Evolutionary conservation across 2,113 vertebrate species (phyloP), one percentile per base, ranked within the genome.

Genomic region (Numenius arquata): DNA sequence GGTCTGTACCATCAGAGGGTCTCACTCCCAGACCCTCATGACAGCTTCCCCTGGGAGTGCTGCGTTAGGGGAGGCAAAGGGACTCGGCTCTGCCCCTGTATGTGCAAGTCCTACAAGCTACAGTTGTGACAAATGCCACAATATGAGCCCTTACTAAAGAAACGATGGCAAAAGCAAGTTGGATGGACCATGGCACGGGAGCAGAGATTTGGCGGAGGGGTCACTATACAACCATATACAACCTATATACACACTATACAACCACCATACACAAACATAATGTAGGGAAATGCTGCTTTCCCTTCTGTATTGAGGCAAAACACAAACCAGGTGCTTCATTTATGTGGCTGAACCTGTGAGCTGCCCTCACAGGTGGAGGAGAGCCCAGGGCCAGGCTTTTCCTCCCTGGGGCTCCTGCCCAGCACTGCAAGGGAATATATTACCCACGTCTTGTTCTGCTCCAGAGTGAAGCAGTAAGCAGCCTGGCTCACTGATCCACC

Each of bases 11-110:
- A n/a, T n/a, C n/a, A n/a, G n/a, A n/a, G n/a, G n/a, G n/a, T n/a
- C 48, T 40, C 18, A 1, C 43, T 56, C 27, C 34, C 25, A 12
- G 47, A 53, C 15, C 11, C 40, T 43, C 34, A 10, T 29, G 4
- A 0, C 5, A 0, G 38, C 9, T 45, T 70, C 40, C 40, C 34
- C 10, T 1, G 1, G 48, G 48, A 65, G 13, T 2, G 1, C 58
- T 22, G 38, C 18, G 3, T 45, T 38, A 45, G 38, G 15, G 56
- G 15, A 62, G 55, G 8, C 20, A 34, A 23, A 47, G n/a, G n/a
- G 75, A 34, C 56, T 63, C 34, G 6, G 47, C 34, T 72, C 41
- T 19, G 8, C 34, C 50, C 43, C 61, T 53, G 43, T 10, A 38
- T 43, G 26, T 45, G 32, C 27, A 43, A 66, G 32, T 52, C 34